A percentile compares a stretch with the other conserved stretches of the same genome.
Evolutionary conservation across 2,797 vertebrate species (phyloP).

Genomic region (Epinephelus malabaricus): DNA sequence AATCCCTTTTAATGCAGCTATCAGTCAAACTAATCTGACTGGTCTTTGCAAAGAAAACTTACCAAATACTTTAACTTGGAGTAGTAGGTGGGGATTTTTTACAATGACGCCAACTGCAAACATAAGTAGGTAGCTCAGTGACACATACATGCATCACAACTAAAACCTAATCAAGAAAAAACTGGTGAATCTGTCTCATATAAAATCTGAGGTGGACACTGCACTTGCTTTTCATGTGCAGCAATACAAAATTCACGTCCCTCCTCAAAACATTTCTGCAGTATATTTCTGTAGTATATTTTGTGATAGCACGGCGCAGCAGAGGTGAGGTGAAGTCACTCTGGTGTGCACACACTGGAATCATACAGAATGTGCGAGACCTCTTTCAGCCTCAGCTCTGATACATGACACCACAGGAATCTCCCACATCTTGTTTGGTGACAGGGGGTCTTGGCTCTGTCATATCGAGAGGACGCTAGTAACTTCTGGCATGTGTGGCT

Average conservation of each 20-base stretch:
- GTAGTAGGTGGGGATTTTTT: neutral
- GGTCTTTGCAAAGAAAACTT: neutral
- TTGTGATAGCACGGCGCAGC: neutral
- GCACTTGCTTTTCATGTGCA: neutral
- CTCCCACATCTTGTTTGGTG: neutral
- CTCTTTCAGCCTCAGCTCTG: neutral
- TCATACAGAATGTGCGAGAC: slow-evolving; percentile 28
- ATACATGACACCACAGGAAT: slow-evolving; percentile 30
- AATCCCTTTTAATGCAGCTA: neutral
- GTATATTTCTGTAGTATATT: neutral
- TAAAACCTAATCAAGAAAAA: too few species aligned
- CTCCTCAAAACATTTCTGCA: neutral
- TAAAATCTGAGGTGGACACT: neutral
- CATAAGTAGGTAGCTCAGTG: neutral
- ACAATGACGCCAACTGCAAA: neutral
- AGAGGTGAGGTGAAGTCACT: neutral
- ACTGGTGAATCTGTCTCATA: neutral
- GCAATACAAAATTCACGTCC: neutral
- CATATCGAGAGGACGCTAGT: neutral
- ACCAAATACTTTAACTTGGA: neutral
- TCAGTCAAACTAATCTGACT: neutral
- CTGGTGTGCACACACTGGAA: neutral
- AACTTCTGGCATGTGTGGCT: neutral
- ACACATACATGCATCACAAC: neutral
- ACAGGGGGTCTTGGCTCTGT: neutral